Conservation (phyloP, 2,113 vertebrate genomes). For the Istiophorus platypterus region DNA sequence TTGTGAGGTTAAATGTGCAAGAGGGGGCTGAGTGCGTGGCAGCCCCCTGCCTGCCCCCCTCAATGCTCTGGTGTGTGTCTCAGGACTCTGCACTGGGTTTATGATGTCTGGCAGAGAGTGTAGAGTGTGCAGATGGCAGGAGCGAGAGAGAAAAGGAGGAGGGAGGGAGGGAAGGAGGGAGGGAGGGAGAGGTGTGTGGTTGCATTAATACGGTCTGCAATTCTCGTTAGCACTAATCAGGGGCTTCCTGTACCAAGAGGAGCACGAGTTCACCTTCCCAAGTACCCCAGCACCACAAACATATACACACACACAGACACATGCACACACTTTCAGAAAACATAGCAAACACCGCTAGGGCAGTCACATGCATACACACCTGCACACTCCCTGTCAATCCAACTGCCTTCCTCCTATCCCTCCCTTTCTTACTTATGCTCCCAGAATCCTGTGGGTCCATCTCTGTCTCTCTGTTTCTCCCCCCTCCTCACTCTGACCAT, state of each 20-base stretch:
- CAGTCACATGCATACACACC: slow-evolving; percentile 34
- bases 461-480: slow-evolving; percentile 46
- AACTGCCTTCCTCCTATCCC: slow-evolving; percentile 36
- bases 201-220: slow-evolving; percentile 88
- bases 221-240: slow-evolving; percentile 88
- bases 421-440: slow-evolving; percentile 55
- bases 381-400: slow-evolving; percentile 33
- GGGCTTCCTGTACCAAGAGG: slow-evolving; percentile 84
- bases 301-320: slow-evolving; percentile 57
- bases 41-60: slow-evolving; percentile 57
- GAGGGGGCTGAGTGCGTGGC: slow-evolving; percentile 54
- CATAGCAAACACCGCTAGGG: slow-evolving; percentile 48
- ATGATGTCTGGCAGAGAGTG: slow-evolving; percentile 80
- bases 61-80: slow-evolving; percentile 77
- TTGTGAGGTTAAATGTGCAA: slow-evolving; percentile 36
- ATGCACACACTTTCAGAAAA: slow-evolving; percentile 50
- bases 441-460: slow-evolving; percentile 27
- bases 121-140: slow-evolving; percentile 83
- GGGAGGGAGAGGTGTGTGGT: slow-evolving; percentile 82
- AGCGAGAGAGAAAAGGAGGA: slow-evolving; percentile 54
- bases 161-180: slow-evolving; percentile 36
- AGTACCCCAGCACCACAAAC: slow-evolving; percentile 63
- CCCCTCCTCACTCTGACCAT: slow-evolving; percentile 44
- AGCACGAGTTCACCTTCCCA: slow-evolving; percentile 83
- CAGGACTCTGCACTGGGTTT: slow-evolving; percentile 72